phyloP scores from a whole-genome alignment of 2,888 invertebrate genomes.

The Rhodophaea formosa region DNA sequence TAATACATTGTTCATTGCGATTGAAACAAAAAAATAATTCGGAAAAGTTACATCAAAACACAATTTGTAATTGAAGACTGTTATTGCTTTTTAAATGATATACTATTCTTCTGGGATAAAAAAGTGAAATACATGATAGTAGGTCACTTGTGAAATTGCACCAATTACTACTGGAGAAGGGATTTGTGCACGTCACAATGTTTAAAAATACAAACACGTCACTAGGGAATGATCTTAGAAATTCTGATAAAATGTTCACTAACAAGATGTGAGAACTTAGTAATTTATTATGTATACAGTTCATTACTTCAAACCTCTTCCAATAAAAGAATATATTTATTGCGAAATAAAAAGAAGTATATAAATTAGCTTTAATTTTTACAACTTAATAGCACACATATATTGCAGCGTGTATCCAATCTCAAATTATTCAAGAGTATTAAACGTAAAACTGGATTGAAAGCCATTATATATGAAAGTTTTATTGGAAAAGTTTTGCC shows the following conservation, averaged over 20 bases:
- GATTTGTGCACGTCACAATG: constrained; percentile 60
- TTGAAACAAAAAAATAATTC: not conserved
- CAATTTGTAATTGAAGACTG: too few relatives aligned
- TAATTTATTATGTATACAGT: not conserved
- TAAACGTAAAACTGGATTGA: not conserved
- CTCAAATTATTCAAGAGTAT: not conserved
- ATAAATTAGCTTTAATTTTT: constrained; percentile 2
- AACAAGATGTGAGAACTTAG: not conserved
- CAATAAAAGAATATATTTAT: constrained; percentile 3
- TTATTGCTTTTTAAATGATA: not conserved
- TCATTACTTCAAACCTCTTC: not conserved
- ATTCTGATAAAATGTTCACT: constrained; percentile 30
- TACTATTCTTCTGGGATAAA: not conserved
- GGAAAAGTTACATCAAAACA: too few relatives aligned
- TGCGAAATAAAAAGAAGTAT: not conserved
- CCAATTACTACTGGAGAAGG: constrained; percentile 30
- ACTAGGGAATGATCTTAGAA: constrained; percentile 50
- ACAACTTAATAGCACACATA: constrained; percentile 1
- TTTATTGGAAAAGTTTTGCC: not conserved
- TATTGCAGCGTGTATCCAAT: not conserved
- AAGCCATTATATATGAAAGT: not conserved
- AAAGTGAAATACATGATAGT: constrained; percentile 19
- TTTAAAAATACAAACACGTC: constrained; percentile 36
- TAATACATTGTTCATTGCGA: not conserved
- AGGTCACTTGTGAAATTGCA: constrained; percentile 22